Evolutionary conservation across 2,888 invertebrate species (phyloP), one percentile per base, ranked within the genome.

Genomic region (Ormyrus nitidulus): DNA sequence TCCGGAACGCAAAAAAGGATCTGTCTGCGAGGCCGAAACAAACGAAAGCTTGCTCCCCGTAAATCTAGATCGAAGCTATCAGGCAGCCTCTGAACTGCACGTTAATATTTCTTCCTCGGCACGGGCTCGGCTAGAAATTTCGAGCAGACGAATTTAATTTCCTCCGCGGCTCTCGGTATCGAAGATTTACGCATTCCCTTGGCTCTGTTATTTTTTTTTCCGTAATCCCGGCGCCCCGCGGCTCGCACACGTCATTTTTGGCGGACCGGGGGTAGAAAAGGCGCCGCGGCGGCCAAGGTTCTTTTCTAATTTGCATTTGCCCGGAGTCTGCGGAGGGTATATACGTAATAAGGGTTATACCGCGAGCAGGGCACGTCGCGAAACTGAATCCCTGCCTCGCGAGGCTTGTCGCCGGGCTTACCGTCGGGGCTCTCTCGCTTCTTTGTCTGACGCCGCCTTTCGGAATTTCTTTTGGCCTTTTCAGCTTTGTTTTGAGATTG

Each of bases 271-370:
- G n/a, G 44, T 49, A 72, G 51, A 62, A 72, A 72, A 62, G 49
- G 58, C 49, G 68, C 19, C 34, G 13, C 53, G n/a, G 56, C 53
- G 56, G 13, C 49, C 59, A 59, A 79, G 80, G 78, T 80, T 19
- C 19, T 19, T 75, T 79, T 73, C 84, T 85, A 85, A 86, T 89
- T 87, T 87, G 85, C 86, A 89, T 88, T 86, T 84, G 83, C 83
- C 84, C 83, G 81, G 64, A 62, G 82, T 69, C 80, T 82, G 84
- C 4, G 44, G 58, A 6, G 11, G 19, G 53, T 7, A 49, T 7
- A 49, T 62, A 44, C 59, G 62, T 85, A 85, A 86, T 87, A 87
- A 88, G 86, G 86, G 87, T 86, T 87, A 87, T 86, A 84, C 85
- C 69, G 79, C 79, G 83, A 84, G 82, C 86, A 84, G 82, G 84